phyloP scores from a whole-genome alignment of 2,888 invertebrate genomes.

The Cephus rjabovi region DNA sequence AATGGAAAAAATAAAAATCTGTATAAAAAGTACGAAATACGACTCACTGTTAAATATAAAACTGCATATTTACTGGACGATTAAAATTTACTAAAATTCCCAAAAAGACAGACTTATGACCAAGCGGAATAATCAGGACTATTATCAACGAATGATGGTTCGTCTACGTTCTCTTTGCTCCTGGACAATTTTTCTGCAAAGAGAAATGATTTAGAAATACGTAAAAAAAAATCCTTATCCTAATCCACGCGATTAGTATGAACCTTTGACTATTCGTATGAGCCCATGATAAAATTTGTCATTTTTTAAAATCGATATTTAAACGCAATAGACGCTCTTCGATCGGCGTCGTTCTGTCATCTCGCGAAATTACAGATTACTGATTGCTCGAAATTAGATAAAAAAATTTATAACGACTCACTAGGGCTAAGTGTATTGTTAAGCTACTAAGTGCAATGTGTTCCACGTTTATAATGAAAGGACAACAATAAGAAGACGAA shows the following conservation, averaged over 20 bases:
- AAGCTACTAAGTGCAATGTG: conserved; percentile 58
- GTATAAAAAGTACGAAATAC: conserved; percentile 7
- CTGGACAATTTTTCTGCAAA: not conserved
- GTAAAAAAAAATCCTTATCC: not conserved
- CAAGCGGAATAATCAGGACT: not conserved
- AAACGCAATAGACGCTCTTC: not conserved
- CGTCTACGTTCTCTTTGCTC: not conserved
- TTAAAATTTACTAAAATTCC: not conserved
- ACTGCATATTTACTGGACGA: not conserved
- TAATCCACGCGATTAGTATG: not conserved
- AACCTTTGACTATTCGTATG: not conserved
- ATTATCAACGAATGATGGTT: not conserved
- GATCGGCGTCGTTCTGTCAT: not conserved
- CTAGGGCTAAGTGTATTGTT: conserved; percentile 40
- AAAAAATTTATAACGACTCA: conserved; percentile 30
- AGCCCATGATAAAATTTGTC: not conserved
- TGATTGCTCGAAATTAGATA: not conserved
- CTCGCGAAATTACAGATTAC: not conserved
- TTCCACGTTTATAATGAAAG: conserved; percentile 45
- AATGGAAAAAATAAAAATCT: conserved; percentile 23
- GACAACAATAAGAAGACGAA: not conserved
- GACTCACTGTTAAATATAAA: conserved; percentile 11
- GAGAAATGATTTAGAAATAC: not conserved
- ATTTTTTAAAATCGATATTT: not conserved
- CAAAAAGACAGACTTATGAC: not conserved